Evolutionary conservation across 1,140 invertebrate species (phyloP).

Genomic region (Archegozetes longisetosus): DNA sequence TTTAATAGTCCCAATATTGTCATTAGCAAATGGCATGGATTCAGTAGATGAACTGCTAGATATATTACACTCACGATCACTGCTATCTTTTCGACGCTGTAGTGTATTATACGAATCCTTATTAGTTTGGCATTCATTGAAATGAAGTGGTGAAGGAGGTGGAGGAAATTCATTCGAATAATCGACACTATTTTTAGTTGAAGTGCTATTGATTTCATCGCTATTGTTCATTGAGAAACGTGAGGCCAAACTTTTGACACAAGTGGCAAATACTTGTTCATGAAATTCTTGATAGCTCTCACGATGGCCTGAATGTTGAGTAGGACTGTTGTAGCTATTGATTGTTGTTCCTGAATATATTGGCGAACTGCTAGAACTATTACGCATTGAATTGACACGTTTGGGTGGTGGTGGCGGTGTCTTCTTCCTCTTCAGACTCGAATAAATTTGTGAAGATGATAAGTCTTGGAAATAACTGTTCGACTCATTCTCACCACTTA

Average conservation of each 20-base stretch:
- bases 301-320: not conserved
- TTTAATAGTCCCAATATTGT: conserved; percentile 95
- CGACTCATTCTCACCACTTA: not conserved
- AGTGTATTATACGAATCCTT: conserved; percentile 13
- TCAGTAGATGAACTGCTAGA: conserved; percentile 28
- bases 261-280: conserved; percentile 31
- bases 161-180: conserved; percentile 31
- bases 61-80: not conserved
- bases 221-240: conserved; percentile 26
- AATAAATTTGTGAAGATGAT: not conserved
- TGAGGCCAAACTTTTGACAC: conserved; percentile 33
- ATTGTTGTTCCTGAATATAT: not conserved
- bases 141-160: conserved; percentile 31
- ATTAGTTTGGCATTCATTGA: not conserved
- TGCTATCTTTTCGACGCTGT: conserved; percentile 19
- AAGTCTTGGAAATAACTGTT: not conserved
- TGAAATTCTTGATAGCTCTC: conserved; percentile 20
- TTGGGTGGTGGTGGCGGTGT: conserved; percentile 69
- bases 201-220: conserved; percentile 13
- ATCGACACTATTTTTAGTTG: not conserved
- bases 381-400: conserved; percentile 37
- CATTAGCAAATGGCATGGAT: conserved; percentile 93
- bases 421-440: conserved; percentile 30
- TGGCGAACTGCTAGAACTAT: conserved; percentile 4
- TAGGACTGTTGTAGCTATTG: no score